Evolutionary conservation across 2,888 invertebrate species (phyloP).

Genomic region (Cactoblastis cactorum): DNA sequence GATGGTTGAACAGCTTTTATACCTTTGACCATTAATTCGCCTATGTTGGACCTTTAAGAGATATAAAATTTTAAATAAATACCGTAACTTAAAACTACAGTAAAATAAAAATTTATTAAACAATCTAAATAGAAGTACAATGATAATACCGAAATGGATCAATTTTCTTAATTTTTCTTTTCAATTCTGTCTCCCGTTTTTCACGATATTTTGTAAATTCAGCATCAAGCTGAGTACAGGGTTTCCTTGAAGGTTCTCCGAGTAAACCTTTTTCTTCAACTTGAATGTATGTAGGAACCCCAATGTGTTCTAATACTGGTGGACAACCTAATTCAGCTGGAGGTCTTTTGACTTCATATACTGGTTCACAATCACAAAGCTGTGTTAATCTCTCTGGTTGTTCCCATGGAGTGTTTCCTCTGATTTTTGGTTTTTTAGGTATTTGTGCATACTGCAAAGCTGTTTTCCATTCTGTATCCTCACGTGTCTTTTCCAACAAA

Average conservation of each 20-base stretch:
- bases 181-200: slow-evolving; percentile 44
- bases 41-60: slow-evolving; percentile 48
- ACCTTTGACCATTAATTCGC: slow-evolving; percentile 51
- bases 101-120: slow-evolving; percentile 1
- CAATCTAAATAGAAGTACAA: no score
- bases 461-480: slow-evolving; percentile 55
- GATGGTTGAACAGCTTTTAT: slow-evolving; percentile 42
- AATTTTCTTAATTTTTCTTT: slow-evolving; percentile 45
- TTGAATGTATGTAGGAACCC: slow-evolving; percentile 52
- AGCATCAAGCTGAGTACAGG: slow-evolving; percentile 36
- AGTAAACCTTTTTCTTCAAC: slow-evolving; percentile 49
- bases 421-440: slow-evolving; percentile 36
- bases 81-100: no score
- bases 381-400: slow-evolving; percentile 51
- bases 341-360: slow-evolving; percentile 56
- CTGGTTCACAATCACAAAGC: slow-evolving; percentile 46
- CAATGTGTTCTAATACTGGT: slow-evolving; percentile 50
- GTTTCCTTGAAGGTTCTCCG: slow-evolving; percentile 38
- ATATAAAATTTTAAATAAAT: slow-evolving; percentile 14
- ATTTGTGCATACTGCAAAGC: slow-evolving; percentile 59
- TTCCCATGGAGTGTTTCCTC: slow-evolving; percentile 49
- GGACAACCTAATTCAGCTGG: slow-evolving; percentile 51
- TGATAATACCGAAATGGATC: slow-evolving; percentile 56
- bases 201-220: slow-evolving; percentile 46
- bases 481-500: slow-evolving; percentile 42